These are phyloP conservation scores for Sipha flava DNA, from an alignment of 1,140 invertebrate species.

Conservation along the genomic window DNA sequence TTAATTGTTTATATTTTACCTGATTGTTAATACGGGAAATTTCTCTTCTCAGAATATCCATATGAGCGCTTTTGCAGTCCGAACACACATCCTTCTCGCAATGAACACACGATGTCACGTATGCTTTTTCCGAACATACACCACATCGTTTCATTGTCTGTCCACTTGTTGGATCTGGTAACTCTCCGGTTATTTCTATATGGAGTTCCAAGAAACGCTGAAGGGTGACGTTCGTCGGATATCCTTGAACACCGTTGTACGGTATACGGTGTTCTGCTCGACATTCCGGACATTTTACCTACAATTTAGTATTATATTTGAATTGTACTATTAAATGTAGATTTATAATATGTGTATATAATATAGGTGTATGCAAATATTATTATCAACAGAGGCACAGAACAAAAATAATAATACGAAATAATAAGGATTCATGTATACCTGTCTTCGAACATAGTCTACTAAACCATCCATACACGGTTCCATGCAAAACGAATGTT, in stretches of 20 bases:
- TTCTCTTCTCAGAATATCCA: conserved; percentile 90
- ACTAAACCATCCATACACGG: conserved; percentile 95
- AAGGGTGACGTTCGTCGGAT: conserved; percentile 92
- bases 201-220: conserved; percentile 91
- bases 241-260: conserved; percentile 89
- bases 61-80: conserved; percentile 85
- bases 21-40: conserved; percentile 89
- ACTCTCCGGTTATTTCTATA: conserved; percentile 84
- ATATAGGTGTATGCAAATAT: too few relatives aligned
- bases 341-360: too few relatives aligned
- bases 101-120: conserved; percentile 79
- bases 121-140: conserved; percentile 91
- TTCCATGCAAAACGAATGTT: conserved; percentile 98
- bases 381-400: not conserved
- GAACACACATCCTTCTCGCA: conserved; percentile 90
- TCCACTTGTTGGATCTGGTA: conserved; percentile 76
- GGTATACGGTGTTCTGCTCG: conserved; percentile 94
- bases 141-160: conserved; percentile 78
- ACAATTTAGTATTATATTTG: conserved; percentile 36
- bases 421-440: conserved; percentile 43
- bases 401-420: not conserved
- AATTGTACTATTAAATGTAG: not conserved
- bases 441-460: conserved; percentile 86
- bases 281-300: conserved; percentile 98
- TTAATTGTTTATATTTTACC: conserved; percentile 46